Conservation (phyloP, 2,888 invertebrate genomes). For the Neelides folsomi region DNA sequence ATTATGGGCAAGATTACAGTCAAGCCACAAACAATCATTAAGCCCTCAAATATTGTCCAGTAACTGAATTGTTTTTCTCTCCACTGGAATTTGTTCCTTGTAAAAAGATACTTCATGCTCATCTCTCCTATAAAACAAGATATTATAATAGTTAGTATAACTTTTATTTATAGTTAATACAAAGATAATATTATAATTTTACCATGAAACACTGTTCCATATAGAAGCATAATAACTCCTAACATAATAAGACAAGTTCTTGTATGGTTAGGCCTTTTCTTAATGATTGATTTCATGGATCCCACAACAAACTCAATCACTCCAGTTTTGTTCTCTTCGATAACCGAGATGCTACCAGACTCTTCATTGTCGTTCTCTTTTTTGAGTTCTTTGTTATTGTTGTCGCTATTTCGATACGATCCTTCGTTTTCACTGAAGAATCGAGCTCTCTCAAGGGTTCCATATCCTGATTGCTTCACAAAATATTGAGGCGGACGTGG, state of each 20-base stretch:
- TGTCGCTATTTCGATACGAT: slow-evolving; percentile 4
- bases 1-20: slow-evolving; percentile 26
- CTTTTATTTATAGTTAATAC: background rate
- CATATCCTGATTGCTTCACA: slow-evolving; percentile 27
- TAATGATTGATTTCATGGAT: slow-evolving; percentile 23
- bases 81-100: slow-evolving; percentile 30
- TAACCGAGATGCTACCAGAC: no score
- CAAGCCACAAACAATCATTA: slow-evolving; percentile 25
- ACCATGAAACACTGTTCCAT: slow-evolving; percentile 28
- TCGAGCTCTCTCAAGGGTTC: slow-evolving; percentile 19
- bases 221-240: slow-evolving; percentile 25
- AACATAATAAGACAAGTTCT: slow-evolving; percentile 29
- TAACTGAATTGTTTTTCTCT: slow-evolving; percentile 29
- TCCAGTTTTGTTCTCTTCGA: background rate
- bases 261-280: slow-evolving; percentile 27
- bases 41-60: slow-evolving; percentile 28
- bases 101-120: slow-evolving; percentile 32
- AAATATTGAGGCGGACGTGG: slow-evolving; percentile 16
- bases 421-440: slow-evolving; percentile 29
- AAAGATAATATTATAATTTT: slow-evolving; percentile 2
- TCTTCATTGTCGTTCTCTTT: background rate
- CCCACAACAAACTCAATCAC: slow-evolving; percentile 28
- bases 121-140: slow-evolving; percentile 20
- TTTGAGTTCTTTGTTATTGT: background rate
- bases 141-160: background rate